Base-by-base conservation (phyloP, 2,113 vertebrate species). In the Aspiorhynchus laticeps region DNA sequence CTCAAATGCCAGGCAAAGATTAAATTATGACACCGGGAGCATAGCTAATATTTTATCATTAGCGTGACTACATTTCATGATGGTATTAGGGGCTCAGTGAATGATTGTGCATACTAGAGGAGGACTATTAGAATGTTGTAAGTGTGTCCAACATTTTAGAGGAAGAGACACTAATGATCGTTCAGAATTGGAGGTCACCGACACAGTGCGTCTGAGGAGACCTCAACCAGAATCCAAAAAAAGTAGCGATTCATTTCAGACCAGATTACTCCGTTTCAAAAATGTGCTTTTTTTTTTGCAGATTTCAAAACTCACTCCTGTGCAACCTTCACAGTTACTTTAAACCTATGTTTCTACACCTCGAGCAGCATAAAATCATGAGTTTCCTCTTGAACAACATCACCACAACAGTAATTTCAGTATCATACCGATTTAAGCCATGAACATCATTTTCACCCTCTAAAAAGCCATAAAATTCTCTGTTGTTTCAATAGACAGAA, bases 391-490 rank as follows among this genome's bases (percentile, higher is more conserved):
- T 33, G 28, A 88, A 85, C 33, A 17, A 11, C 33, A 33, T 36
- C 36, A 46, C 83, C 73, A 81, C 59, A 88, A 86, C 85, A 77
- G 69, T 61, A 85, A 83, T 79, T 78, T 78, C 48, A 63, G 31
- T 65, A 85, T 85, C 83, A 85, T 73, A 87, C 74, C 71, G 33
- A 79, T 89, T 88, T 88, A 90, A 83, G 86, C 84, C 86, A 75
- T 86, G 84, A 90, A 89, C 74, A 85, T 69, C 75, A 78, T 79
- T 90, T 89, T 91, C 88, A 87, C 82, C 85, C 89, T 88, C 86
- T 86, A 86, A 90, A 88, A 88, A 88, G 83, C 87, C 90, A 92
- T 91, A 91, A 91, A 90, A 91, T 88, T 82, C 81, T 78, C 85
- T 69, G 79, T 88, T 84, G 88, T 74, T 88, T 85, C 88, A 86